Conservation (phyloP, 1,140 invertebrate genomes). For the Rhagoletis zephyria region DNA sequence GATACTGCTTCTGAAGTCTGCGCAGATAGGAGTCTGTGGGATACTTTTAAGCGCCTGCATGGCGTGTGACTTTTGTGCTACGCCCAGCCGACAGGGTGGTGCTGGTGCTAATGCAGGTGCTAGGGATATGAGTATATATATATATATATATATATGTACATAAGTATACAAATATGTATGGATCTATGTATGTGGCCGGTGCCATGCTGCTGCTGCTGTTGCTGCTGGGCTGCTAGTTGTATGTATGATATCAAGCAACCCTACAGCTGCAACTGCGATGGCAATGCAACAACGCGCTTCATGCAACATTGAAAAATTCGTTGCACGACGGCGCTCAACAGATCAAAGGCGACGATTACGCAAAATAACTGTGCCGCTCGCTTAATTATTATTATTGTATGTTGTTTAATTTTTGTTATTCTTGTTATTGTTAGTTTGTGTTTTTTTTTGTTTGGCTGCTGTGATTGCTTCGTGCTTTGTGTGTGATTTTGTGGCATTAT, state of each 20-base stretch:
- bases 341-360: constrained; percentile 47
- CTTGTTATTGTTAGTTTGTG: constrained; percentile 3
- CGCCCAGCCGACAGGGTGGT: constrained; percentile 7
- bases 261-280: not conserved
- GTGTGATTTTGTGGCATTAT: not conserved
- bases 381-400: constrained; percentile 44
- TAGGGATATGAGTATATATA: constrained; percentile 14
- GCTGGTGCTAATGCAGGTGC: constrained; percentile 28
- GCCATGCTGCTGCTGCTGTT: not conserved
- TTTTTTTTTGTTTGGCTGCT: not conserved
- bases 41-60: constrained; percentile 20
- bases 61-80: constrained; percentile 43
- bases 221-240: not conserved
- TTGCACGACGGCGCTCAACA: constrained; percentile 30
- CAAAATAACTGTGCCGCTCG: constrained; percentile 16
- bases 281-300: not conserved
- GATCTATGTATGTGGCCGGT: not conserved
- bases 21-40: not conserved
- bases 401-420: constrained; percentile 33
- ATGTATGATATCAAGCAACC: not conserved
- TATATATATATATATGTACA: not conserved
- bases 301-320: constrained; percentile 10
- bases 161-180: not conserved
- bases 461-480: not conserved
- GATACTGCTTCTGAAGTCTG: not conserved